These are phyloP conservation scores for Cephalopachus bancanus DNA, from an alignment of 2,797 vertebrate genomes.

Conservation along the genomic window DNA sequence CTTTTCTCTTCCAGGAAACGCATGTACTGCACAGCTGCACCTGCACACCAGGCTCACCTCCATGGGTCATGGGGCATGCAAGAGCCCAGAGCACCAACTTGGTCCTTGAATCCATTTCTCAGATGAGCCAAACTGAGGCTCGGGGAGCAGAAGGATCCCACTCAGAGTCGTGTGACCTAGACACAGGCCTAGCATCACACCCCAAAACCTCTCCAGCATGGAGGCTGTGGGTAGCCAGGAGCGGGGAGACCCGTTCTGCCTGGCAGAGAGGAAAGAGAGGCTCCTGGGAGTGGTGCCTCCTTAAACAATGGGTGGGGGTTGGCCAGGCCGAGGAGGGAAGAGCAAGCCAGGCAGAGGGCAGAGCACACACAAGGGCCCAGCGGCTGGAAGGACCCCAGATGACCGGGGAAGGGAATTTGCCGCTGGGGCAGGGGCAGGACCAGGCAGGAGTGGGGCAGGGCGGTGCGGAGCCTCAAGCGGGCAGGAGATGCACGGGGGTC, in stretches of 20 bases:
- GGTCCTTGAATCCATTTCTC: slow-evolving; percentile 13
- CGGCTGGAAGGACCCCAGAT: background rate
- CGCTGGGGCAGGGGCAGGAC: fast-evolving
- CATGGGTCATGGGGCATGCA: background rate
- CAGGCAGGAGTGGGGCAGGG: background rate
- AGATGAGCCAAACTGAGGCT: slow-evolving; percentile 17
- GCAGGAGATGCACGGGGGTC: no score
- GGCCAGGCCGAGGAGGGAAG: fast-evolving
- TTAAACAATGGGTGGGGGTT: background rate
- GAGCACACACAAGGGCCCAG: fast-evolving
- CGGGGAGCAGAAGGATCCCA: background rate
- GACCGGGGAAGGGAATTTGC: background rate
- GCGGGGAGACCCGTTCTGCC: background rate
- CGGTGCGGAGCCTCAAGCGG: background rate
- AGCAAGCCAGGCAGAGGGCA: background rate
- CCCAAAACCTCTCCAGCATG: background rate
- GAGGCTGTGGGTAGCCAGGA: fast-evolving
- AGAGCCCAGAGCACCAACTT: background rate
- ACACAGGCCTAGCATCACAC: background rate
- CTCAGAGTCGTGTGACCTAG: background rate
- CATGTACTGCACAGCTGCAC: background rate
- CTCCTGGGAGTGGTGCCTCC: background rate
- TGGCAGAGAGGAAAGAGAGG: background rate
- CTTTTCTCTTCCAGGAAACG: slow-evolving; percentile 37
- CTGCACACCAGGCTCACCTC: background rate